Base-by-base conservation (phyloP, 2,888 invertebrate genomes). In the Drosophila greeni region DNA sequence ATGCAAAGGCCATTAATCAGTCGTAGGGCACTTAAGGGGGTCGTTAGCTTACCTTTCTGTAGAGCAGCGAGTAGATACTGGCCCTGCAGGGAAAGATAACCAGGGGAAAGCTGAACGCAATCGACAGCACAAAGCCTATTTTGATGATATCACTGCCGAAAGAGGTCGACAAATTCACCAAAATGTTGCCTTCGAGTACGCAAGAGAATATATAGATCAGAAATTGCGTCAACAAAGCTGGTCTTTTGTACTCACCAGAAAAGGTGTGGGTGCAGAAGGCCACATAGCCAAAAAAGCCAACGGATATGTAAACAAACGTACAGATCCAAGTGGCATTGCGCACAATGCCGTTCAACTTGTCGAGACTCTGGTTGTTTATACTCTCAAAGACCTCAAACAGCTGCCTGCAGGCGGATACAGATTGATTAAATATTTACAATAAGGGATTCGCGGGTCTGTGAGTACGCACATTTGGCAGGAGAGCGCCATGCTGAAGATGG, bases 81-180 rank as follows among this genome's bases (percentile, higher is more conserved):
- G 96, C 96, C 64, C 99, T 91, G 86, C 98, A 98, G 0, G 99
- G 99, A 89, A 98, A 98, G 87, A 99, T 95, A 77, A 97, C 96
- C 72, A 99, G 91, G 1, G 99, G 99, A 90, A 99, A 98, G 86
- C 98, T 98, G 87, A 97, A 95, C 16, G 97, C 97, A 31, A 99
- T 92, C 1, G 98, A 97, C 80, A 98, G 90, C 9, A 98, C 95
- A 90, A 99, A 99, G 26, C 97, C 97, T 71, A 98, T 91, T 91
- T 98, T 98, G 84, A 98, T 96, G 61, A 95, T 91, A 89, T 98
- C 96, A 76, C 95, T 96, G 36, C 94, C 92, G 86, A 94, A 90
- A 3, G 95, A 94, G 0, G 94, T 93, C 31, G 94, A 92, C 79
- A 99, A 93, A 87, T 94, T 95, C 88, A 97, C 92, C 70, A 99